Percentiles rank a stretch among this genome's conserved stretches.
These are phyloP conservation scores for Hemichromis elongatus DNA, from an alignment of 2,113 vertebrate species.

Conservation along the genomic window DNA sequence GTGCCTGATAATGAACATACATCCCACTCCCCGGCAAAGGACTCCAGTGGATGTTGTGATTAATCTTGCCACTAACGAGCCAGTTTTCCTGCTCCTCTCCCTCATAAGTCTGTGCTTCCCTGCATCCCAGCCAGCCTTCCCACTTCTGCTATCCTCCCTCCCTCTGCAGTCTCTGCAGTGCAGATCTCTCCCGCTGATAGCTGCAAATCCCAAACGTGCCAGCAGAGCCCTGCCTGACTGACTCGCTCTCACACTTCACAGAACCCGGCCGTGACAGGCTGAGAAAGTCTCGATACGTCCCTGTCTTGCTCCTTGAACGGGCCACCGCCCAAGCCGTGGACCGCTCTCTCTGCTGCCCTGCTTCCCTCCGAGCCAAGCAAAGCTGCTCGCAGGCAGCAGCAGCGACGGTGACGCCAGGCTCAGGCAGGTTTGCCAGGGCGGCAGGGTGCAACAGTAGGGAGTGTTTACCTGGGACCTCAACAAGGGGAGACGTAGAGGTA, in stretches of 20 bases:
- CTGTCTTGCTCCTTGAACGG: neutral
- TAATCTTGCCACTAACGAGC: neutral
- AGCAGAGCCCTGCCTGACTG: conserved; percentile 40
- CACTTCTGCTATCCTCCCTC: conserved; percentile 14
- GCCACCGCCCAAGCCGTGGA: neutral
- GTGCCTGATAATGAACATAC: neutral
- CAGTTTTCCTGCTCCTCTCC: conserved; percentile 8
- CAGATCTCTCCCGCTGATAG: conserved; percentile 72
- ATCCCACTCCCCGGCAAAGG: neutral
- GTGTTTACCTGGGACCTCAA: neutral
- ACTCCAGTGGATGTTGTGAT: neutral
- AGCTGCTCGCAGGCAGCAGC: neutral
- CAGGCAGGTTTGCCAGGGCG: neutral
- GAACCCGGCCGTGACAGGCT: conserved; percentile 19
- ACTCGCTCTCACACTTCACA: conserved; percentile 35
- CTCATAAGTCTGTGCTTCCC: conserved; percentile 9
- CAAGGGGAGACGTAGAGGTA: neutral
- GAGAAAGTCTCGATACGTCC: neutral
- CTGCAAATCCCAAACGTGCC: conserved; percentile 65
- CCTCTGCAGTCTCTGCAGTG: conserved; percentile 68
- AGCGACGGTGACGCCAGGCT: neutral
- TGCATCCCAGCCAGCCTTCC: conserved; percentile 16
- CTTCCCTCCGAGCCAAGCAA: neutral
- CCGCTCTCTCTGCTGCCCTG: neutral
- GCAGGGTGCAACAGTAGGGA: neutral